Evolutionary conservation across 2,113 vertebrate genomes (phyloP).

Genomic region (Aythya baeri): DNA sequence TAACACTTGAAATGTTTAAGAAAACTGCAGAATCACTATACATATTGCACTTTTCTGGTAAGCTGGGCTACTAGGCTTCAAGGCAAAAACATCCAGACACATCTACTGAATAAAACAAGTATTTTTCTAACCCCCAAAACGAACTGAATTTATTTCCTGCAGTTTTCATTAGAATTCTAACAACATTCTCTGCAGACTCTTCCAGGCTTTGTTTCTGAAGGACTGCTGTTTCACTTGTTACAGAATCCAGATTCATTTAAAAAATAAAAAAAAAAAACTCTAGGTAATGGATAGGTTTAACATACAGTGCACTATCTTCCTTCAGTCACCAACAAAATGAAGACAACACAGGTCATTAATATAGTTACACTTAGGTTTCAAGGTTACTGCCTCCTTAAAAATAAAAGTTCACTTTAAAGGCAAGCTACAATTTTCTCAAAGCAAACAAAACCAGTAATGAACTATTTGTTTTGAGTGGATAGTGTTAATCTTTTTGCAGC

Average conservation of each 20-base stretch:
- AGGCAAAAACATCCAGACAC: conserved; percentile 66
- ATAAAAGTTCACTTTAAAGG: conserved; percentile 11
- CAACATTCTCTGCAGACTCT: conserved; percentile 44
- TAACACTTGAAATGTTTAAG: conserved; percentile 71
- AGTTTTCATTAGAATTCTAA: conserved; percentile 57
- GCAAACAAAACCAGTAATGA: conserved; percentile 30
- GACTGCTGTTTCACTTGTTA: conserved; percentile 47
- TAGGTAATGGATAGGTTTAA: conserved; percentile 50
- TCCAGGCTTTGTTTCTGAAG: conserved; percentile 63
- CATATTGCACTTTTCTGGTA: conserved; percentile 79
- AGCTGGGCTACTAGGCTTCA: conserved; percentile 63
- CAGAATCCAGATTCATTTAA: not conserved
- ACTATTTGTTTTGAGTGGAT: conserved; percentile 28
- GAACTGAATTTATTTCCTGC: conserved; percentile 58
- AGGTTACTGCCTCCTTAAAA: conserved; percentile 5
- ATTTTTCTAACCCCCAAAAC: conserved; percentile 40
- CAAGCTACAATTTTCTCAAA: conserved; percentile 12
- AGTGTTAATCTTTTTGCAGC: conserved; percentile 38
- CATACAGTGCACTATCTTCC: conserved; percentile 41
- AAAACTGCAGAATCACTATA: conserved; percentile 72
- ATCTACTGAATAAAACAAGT: conserved; percentile 46
- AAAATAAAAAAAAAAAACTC: not conserved
- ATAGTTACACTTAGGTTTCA: conserved; percentile 62
- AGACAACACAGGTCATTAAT: conserved; percentile 57
- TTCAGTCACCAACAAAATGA: conserved; percentile 61